Conservation (phyloP, 2,797 vertebrate species). For the Hippocampus kuda region DNA sequence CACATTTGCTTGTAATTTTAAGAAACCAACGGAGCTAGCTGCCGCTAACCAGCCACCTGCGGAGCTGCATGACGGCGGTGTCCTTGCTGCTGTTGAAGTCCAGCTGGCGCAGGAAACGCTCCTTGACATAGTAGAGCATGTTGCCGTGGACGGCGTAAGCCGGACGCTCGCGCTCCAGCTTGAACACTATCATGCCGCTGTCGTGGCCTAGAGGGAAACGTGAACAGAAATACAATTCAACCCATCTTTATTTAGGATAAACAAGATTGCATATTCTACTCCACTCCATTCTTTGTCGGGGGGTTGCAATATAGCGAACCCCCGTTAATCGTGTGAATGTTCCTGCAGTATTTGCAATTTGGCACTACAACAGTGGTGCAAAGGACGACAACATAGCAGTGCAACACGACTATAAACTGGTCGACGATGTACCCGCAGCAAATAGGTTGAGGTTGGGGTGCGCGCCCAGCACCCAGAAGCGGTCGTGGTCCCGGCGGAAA, state of each 20-base stretch:
- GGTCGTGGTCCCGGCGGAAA: constrained; percentile 91
- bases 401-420: background rate
- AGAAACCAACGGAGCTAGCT: background rate
- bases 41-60: constrained; percentile 64
- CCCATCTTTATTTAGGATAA: background rate
- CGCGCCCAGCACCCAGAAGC: constrained; percentile 94
- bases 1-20: background rate
- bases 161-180: constrained; percentile 87
- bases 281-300: background rate
- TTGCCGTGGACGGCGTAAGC: constrained; percentile 90
- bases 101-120: constrained; percentile 88
- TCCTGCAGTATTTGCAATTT: too few species aligned
- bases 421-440: constrained; percentile 74
- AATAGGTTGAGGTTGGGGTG: constrained; percentile 98
- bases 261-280: background rate
- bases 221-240: background rate
- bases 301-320: too few species aligned
- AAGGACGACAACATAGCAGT: too few species aligned
- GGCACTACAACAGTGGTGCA: background rate
- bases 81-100: constrained; percentile 97
- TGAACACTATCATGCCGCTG: constrained; percentile 96
- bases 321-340: too few species aligned
- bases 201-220: constrained; percentile 74
- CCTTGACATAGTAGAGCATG: constrained; percentile 89
- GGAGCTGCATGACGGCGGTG: constrained; percentile 91